These are phyloP conservation scores for Ptychochromis oligacanthus DNA, from an alignment of 2,113 vertebrate species.

Conservation along the genomic window DNA sequence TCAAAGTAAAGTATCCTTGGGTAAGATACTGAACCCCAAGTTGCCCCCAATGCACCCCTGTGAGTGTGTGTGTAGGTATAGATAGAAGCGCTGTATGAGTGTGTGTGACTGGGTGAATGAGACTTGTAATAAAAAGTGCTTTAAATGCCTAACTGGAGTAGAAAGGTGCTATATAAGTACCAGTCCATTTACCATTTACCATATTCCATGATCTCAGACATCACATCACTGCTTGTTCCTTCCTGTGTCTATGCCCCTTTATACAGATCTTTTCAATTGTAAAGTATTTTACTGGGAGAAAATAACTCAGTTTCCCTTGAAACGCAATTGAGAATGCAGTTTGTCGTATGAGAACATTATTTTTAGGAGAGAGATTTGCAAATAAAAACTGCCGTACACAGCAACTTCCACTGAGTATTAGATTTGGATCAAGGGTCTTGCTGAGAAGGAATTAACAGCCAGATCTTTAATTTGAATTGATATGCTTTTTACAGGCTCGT, in stretches of 20 bases:
- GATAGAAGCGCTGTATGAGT: neutral
- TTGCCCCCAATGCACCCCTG: neutral
- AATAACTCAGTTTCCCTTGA: neutral
- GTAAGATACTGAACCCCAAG: neutral
- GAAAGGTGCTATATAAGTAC: neutral
- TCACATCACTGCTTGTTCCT: neutral
- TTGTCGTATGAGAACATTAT: neutral
- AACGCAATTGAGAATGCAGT: neutral
- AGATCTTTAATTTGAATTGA: conserved; percentile 18
- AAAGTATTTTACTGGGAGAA: neutral
- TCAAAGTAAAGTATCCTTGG: too few species aligned
- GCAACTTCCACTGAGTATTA: conserved; percentile 20
- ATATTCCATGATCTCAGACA: neutral
- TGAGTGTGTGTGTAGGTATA: neutral
- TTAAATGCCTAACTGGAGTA: neutral
- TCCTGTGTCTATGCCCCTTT: neutral
- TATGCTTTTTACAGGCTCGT: too few species aligned
- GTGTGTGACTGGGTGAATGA: neutral
- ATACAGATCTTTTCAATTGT: neutral
- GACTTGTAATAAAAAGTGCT: neutral
- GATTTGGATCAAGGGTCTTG: conserved; percentile 19
- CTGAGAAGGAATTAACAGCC: neutral
- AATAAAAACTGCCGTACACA: conserved; percentile 24
- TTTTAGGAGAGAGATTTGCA: neutral
- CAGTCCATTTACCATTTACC: neutral